These are phyloP conservation scores for Drosophila paucipuncta DNA, from an alignment of 2,888 invertebrate species.

Conservation along the genomic window DNA sequence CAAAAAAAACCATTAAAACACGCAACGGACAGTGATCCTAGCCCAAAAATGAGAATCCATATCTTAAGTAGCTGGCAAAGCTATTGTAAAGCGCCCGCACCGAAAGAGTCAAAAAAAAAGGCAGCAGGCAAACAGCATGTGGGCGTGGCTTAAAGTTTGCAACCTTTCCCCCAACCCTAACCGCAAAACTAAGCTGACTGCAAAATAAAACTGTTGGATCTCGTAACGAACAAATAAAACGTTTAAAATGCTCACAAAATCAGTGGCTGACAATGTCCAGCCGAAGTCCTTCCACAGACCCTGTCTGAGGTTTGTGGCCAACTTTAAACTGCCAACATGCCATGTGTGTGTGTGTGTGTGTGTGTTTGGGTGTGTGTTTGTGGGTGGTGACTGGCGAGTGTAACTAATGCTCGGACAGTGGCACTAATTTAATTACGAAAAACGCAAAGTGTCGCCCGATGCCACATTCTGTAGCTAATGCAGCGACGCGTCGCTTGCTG, in stretches of 20 bases:
- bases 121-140: constrained; percentile 38
- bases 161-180: constrained; percentile 9
- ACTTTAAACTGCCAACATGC: constrained; percentile 71
- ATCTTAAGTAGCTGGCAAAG: constrained; percentile 62
- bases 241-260: constrained; percentile 76
- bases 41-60: constrained; percentile 17
- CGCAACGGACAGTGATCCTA: background rate
- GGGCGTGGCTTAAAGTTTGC: constrained; percentile 30
- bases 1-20: background rate
- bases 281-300: constrained; percentile 3
- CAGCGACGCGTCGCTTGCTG: constrained; percentile 43
- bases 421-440: constrained; percentile 83
- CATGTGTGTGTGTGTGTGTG: constrained; percentile 22
- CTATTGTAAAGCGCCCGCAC: constrained; percentile 52
- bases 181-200: constrained; percentile 74
- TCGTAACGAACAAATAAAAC: constrained; percentile 72
- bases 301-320: constrained; percentile 71
- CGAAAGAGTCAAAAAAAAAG: constrained; percentile 18
- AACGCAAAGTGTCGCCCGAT: constrained; percentile 79
- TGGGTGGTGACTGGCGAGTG: constrained; percentile 54
- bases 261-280: constrained; percentile 77
- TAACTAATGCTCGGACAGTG: constrained; percentile 80
- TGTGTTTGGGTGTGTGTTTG: constrained; percentile 13
- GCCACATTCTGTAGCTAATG: constrained; percentile 76
- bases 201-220: constrained; percentile 61